These are phyloP conservation scores for Rallus limicola DNA, from an alignment of 2,113 vertebrate species.

Conservation along the genomic window DNA sequence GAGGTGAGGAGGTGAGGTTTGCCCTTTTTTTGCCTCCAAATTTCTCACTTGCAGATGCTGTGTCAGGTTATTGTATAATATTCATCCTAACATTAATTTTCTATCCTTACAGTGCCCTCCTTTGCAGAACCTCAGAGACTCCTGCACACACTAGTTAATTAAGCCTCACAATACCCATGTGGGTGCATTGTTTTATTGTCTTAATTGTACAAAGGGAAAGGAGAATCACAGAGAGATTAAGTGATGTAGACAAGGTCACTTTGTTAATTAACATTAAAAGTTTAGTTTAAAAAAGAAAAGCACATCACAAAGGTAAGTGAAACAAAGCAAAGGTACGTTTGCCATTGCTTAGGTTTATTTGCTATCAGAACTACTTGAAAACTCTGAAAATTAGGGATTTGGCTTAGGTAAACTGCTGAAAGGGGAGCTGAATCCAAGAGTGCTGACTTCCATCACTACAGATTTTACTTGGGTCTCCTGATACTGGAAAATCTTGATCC, in stretches of 20 bases:
- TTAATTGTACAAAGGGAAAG: conserved; percentile 9
- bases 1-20: neutral
- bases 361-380: neutral
- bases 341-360: neutral
- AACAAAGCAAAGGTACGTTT: neutral
- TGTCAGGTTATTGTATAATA: neutral
- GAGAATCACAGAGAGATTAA: neutral
- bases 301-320: neutral
- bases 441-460: neutral
- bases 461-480: neutral
- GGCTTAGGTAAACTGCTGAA: neutral
- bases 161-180: conserved; percentile 1
- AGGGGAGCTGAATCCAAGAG: neutral
- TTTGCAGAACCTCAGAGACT: neutral
- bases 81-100: neutral
- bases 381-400: neutral
- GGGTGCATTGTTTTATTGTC: conserved; percentile 16
- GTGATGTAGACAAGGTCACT: neutral
- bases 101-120: neutral
- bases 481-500: neutral
- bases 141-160: conserved; percentile 9
- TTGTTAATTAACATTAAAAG: neutral
- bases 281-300: neutral
- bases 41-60: neutral
- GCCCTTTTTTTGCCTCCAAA: neutral